Conservation (phyloP, 1,140 invertebrate species). For the Paraescarpia echinospica region DNA sequence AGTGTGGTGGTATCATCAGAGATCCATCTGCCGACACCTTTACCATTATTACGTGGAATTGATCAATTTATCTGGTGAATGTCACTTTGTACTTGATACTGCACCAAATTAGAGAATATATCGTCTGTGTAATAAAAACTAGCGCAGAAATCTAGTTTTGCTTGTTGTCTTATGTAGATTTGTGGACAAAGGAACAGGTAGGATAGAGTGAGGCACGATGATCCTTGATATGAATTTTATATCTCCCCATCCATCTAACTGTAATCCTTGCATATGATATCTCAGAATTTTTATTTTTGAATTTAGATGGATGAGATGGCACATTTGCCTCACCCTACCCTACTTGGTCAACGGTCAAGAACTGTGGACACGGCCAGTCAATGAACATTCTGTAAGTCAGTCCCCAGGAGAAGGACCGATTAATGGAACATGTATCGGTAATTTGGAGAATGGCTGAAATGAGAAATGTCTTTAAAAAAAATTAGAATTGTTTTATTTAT, state of each 20-base stretch:
- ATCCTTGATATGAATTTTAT: too few relatives aligned
- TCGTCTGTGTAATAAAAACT: conserved; percentile 1
- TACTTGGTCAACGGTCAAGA: too few relatives aligned
- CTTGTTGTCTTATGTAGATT: neutral
- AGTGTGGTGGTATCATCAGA: neutral
- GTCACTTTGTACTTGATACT: neutral
- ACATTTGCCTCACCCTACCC: too few relatives aligned
- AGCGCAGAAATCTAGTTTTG: neutral
- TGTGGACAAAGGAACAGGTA: neutral
- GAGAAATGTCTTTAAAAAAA: neutral
- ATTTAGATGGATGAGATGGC: too few relatives aligned
- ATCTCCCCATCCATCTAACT: too few relatives aligned
- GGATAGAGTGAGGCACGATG: too few relatives aligned
- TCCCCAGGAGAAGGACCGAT: neutral
- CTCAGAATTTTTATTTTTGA: too few relatives aligned
- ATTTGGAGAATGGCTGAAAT: neutral
- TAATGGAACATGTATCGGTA: too few relatives aligned
- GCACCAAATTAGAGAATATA: conserved; percentile 6
- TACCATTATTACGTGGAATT: conserved; percentile 1
- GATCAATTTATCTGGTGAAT: neutral
- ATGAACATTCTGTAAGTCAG: neutral
- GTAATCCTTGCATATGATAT: too few relatives aligned
- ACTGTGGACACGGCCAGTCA: too few relatives aligned
- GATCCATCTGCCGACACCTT: neutral
- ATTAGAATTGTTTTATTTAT: neutral